These are phyloP conservation scores for Tinea semifulvella DNA, from an alignment of 2,888 invertebrate genomes.

Conservation along the genomic window DNA sequence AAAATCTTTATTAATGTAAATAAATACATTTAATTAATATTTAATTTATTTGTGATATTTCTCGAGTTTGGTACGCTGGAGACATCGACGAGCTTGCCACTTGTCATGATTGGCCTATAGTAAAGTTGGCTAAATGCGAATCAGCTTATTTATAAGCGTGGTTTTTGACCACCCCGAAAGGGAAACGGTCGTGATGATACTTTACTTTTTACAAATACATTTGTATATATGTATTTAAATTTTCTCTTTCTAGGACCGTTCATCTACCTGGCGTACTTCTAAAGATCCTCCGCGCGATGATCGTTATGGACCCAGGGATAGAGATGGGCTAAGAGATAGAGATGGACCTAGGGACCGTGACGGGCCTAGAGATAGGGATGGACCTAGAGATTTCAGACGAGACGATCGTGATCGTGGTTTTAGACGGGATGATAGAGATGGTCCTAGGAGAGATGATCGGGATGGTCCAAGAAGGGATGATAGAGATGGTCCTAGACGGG, in stretches of 20 bases:
- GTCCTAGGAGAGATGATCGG: conserved; percentile 33
- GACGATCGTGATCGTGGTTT: conserved; percentile 19
- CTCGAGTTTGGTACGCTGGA: too few species aligned
- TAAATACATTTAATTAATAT: too few species aligned
- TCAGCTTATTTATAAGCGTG: too few species aligned
- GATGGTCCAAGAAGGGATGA: conserved; percentile 33
- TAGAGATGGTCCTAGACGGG: conserved; percentile 31
- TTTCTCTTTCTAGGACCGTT: conserved; percentile 37
- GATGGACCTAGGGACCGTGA: conserved; percentile 26
- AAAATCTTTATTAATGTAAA: too few species aligned
- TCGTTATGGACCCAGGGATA: conserved; percentile 24
- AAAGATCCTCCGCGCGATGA: conserved; percentile 37
- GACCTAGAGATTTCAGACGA: conserved; percentile 11
- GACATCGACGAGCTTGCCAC: too few species aligned
- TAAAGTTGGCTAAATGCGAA: too few species aligned
- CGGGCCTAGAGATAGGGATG: conserved; percentile 19
- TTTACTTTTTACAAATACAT: too few species aligned
- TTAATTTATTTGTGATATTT: too few species aligned
- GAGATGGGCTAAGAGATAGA: conserved; percentile 31
- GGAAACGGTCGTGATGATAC: too few species aligned
- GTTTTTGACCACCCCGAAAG: too few species aligned
- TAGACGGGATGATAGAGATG: conserved; percentile 36
- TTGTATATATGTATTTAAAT: too few species aligned
- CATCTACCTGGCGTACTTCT: conserved; percentile 42
- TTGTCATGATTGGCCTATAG: too few species aligned